phyloP scores from a whole-genome alignment of 2,113 vertebrate species.

The Epinephelus lanceolatus region DNA sequence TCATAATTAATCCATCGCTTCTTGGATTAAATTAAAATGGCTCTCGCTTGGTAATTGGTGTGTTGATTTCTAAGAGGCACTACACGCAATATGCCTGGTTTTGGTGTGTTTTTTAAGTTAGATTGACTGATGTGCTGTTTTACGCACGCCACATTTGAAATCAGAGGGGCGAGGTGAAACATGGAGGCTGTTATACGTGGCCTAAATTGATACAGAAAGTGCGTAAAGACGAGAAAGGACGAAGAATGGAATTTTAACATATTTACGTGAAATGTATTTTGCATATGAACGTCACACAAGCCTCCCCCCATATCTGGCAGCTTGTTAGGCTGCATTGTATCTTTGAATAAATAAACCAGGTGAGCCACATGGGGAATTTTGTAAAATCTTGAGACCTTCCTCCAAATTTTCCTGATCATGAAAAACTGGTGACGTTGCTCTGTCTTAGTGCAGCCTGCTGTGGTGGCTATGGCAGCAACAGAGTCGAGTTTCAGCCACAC shows the following conservation, averaged over 20 bases:
- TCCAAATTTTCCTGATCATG: constrained; percentile 12
- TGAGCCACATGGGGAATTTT: constrained; percentile 15
- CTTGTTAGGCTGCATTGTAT: neutral
- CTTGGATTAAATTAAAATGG: constrained; percentile 33
- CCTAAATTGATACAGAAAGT: neutral
- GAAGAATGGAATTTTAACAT: neutral
- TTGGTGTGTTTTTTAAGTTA: neutral
- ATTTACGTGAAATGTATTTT: constrained; percentile 32
- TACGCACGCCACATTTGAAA: constrained; percentile 5
- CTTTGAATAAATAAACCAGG: constrained; percentile 37
- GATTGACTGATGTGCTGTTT: neutral
- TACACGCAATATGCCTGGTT: neutral
- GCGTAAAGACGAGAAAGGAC: neutral
- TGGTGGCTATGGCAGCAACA: constrained; percentile 45
- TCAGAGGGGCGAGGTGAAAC: neutral
- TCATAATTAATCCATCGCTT: neutral
- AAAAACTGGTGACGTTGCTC: constrained; percentile 41
- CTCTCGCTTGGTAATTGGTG: constrained; percentile 12
- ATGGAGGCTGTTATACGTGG: neutral
- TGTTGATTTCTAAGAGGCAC: neutral
- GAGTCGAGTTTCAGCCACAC: constrained; percentile 58
- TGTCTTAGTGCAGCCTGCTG: constrained; percentile 37
- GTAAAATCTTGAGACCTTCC: constrained; percentile 2
- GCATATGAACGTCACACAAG: neutral
- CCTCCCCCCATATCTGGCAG: neutral